Conservation (phyloP, 2,113 vertebrate genomes). For the Ceuthmochares aereus region DNA sequence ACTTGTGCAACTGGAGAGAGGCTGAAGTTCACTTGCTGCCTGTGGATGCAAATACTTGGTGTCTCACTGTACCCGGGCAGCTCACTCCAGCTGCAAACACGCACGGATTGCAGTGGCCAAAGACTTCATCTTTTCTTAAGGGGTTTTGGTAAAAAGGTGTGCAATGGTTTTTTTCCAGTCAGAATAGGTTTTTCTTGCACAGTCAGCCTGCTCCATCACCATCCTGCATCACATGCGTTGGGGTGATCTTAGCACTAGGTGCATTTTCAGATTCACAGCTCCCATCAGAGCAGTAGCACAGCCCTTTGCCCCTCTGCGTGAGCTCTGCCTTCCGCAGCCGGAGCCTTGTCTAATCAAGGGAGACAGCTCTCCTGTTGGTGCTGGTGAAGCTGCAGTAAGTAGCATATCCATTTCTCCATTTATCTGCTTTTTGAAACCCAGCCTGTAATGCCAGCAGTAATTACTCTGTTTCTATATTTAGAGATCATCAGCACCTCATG, state of each 20-base stretch:
- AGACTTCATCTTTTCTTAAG: not conserved
- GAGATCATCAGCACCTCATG: constrained; percentile 67
- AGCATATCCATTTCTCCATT: constrained; percentile 62
- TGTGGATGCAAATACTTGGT: rapidly evolving
- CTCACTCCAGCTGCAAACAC: not conserved
- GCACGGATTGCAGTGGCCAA: not conserved
- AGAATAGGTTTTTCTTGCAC: not conserved
- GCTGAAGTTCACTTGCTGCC: not conserved
- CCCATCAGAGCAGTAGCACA: not conserved
- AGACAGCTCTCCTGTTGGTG: constrained; percentile 47
- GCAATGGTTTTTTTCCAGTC: not conserved
- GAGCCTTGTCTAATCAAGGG: constrained; percentile 35
- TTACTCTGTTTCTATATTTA: constrained; percentile 70
- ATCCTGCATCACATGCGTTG: rapidly evolving
- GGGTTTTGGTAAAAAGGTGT: not conserved
- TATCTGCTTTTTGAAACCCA: constrained; percentile 65
- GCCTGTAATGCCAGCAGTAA: constrained; percentile 54
- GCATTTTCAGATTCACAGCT: not conserved
- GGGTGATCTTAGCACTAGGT: not conserved
- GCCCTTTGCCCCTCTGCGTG: not conserved
- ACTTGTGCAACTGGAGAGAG: rapidly evolving
- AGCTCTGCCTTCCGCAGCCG: constrained; percentile 44
- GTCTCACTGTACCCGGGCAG: not conserved
- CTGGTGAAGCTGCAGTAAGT: constrained; percentile 46
- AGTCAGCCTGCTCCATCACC: not conserved